Percentiles rank a stretch among this genome's conserved stretches.
Evolutionary conservation across 2,888 invertebrate genomes (phyloP).

Genomic region (Rapana venosa): DNA sequence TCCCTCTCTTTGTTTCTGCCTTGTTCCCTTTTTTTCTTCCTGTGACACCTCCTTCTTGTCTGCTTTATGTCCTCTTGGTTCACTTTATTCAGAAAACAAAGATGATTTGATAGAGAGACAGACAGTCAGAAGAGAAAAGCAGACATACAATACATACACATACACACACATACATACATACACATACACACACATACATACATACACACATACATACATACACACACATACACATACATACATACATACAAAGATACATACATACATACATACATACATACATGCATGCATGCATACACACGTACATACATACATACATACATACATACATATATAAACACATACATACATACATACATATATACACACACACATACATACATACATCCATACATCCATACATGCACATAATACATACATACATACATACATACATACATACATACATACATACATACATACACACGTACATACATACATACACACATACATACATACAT

Average conservation of each 20-base stretch:
- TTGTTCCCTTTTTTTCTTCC: too few species aligned
- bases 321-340: neutral
- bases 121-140: neutral
- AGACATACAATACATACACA: neutral
- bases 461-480: slow-evolving; percentile 11
- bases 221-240: neutral
- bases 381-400: neutral
- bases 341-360: neutral
- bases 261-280: neutral
- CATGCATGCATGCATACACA: neutral
- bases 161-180: neutral
- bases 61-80: too few species aligned
- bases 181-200: neutral
- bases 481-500: slow-evolving; percentile 2
- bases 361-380: neutral
- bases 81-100: too few species aligned
- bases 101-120: neutral
- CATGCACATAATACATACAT: neutral
- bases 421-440: neutral
- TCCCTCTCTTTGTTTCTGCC: too few species aligned
- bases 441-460: neutral
- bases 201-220: neutral
- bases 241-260: neutral
- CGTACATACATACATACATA: neutral
- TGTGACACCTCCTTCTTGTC: too few species aligned